Conservation (phyloP, 1,140 invertebrate species). For the Portunus trituberculatus region DNA sequence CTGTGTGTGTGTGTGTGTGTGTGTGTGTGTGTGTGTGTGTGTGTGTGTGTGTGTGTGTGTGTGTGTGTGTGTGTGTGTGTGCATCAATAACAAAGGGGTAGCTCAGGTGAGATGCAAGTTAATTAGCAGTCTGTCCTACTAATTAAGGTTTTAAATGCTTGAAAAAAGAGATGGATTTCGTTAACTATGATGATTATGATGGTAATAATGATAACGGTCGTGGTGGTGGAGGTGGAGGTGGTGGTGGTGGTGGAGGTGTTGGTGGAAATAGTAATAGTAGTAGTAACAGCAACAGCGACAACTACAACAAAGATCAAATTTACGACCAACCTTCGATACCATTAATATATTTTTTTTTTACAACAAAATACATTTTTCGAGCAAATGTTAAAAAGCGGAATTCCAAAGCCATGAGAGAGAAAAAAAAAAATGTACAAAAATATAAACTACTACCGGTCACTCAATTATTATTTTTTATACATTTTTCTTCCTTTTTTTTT, state of each 20-base stretch:
- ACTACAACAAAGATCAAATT: background rate
- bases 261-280: background rate
- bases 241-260: background rate
- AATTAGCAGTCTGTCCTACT: background rate
- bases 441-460: slow-evolving; percentile 20
- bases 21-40: slow-evolving; percentile 45
- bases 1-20: slow-evolving; percentile 44
- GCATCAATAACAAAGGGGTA: background rate
- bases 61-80: slow-evolving; percentile 44
- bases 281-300: background rate
- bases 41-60: slow-evolving; percentile 41
- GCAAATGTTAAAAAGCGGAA: background rate
- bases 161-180: background rate
- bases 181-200: slow-evolving; percentile 38
- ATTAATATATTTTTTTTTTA: background rate
- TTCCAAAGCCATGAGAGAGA: background rate
- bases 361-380: background rate
- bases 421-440: background rate
- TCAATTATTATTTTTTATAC: slow-evolving; percentile 16
- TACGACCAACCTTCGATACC: background rate
- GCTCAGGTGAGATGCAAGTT: background rate
- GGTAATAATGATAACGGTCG: background rate
- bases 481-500: too few relatives aligned
- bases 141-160: background rate
- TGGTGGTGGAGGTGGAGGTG: background rate